Evolutionary conservation across 2,797 vertebrate genomes (phyloP).

Genomic region (Chaetodon trifasciatus): DNA sequence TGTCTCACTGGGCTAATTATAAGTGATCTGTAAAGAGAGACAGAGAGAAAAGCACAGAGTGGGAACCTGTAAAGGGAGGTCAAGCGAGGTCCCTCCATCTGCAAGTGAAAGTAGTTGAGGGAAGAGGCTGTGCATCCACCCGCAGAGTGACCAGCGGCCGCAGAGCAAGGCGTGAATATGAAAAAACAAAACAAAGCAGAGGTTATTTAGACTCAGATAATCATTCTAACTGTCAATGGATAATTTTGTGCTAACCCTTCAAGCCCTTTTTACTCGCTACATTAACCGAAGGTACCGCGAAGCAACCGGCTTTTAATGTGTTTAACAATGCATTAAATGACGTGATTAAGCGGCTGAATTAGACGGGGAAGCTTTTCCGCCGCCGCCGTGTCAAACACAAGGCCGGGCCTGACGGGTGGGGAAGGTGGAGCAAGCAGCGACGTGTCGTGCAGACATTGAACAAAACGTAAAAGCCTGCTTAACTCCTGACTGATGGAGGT

Average conservation of each 20-base stretch:
- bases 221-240: slow-evolving; percentile 71
- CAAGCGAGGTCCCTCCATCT: slow-evolving; percentile 57
- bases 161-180: slow-evolving; percentile 38
- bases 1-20: slow-evolving; percentile 73
- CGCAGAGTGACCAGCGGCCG: slow-evolving; percentile 10
- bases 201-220: slow-evolving; percentile 63
- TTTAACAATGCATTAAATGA: slow-evolving; percentile 78
- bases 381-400: slow-evolving; percentile 37
- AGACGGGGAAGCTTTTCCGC: slow-evolving; percentile 50
- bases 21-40: slow-evolving; percentile 60
- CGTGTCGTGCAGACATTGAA: not conserved
- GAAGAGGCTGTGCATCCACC: slow-evolving; percentile 18
- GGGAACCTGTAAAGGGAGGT: slow-evolving; percentile 65
- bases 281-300: slow-evolving; percentile 72
- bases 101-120: slow-evolving; percentile 46
- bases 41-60: slow-evolving; percentile 49
- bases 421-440: slow-evolving; percentile 12
- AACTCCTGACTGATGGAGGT: slow-evolving; percentile 5
- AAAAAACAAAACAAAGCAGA: not conserved
- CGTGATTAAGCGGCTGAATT: slow-evolving; percentile 67
- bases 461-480: not conserved
- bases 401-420: slow-evolving; percentile 33
- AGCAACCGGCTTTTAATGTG: slow-evolving; percentile 72
- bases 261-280: slow-evolving; percentile 65
- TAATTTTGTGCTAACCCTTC: slow-evolving; percentile 71